A percentile compares a stretch with the other conserved stretches of the same genome.
These are phyloP conservation scores for Limanda limanda DNA, from an alignment of 2,113 vertebrate genomes.

Conservation along the genomic window DNA sequence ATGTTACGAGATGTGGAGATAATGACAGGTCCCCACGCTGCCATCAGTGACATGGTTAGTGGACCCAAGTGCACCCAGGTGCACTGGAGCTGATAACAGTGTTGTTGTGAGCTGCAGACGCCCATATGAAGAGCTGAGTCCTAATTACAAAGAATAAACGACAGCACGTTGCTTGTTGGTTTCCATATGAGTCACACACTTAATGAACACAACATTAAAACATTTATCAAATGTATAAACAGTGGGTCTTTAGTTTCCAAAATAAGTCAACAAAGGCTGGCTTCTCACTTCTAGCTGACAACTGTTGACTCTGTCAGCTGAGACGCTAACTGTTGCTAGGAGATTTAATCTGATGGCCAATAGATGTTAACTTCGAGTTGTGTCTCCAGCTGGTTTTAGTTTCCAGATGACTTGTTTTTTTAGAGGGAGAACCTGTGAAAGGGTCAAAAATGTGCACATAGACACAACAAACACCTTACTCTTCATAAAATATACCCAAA, in stretches of 20 bases:
- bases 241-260: neutral
- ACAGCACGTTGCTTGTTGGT: neutral
- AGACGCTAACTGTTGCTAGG: neutral
- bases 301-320: neutral
- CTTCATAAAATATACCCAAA: no score
- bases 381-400: neutral
- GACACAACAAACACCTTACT: no score
- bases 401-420: neutral
- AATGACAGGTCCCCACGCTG: constrained; percentile 61
- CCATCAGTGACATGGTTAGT: constrained; percentile 51
- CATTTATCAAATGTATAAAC: neutral
- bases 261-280: neutral
- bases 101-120: constrained; percentile 11
- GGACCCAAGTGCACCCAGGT: constrained; percentile 42
- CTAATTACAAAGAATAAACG: constrained; percentile 19
- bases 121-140: constrained; percentile 11
- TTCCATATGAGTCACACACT: neutral
- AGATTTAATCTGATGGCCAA: neutral
- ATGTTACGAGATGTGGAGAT: constrained; percentile 56
- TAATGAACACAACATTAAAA: neutral
- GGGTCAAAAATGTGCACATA: no score
- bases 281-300: neutral
- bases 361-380: neutral
- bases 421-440: no score
- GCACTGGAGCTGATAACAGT: constrained; percentile 23